Percentiles rank a stretch among this genome's conserved stretches.
These are phyloP conservation scores for Globodera rostochiensis DNA, from an alignment of 1,140 invertebrate genomes.

Conservation along the genomic window DNA sequence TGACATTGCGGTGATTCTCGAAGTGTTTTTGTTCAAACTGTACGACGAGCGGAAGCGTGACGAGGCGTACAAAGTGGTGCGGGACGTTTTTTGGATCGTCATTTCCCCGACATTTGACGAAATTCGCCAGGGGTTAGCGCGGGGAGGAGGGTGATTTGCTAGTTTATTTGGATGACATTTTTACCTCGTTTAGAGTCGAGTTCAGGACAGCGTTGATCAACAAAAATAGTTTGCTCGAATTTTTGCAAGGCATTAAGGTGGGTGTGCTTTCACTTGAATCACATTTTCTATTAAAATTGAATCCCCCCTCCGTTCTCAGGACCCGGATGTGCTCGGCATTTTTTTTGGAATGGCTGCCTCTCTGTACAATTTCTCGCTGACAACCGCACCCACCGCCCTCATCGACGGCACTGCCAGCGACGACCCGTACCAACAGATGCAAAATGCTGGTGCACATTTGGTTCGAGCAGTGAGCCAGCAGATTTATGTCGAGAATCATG, in stretches of 20 bases:
- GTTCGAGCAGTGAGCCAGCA: conserved; percentile 15
- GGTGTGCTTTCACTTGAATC: not conserved
- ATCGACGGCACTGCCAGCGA: not conserved
- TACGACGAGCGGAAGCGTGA: conserved; percentile 23
- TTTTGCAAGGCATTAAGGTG: conserved; percentile 28
- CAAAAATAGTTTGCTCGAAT: conserved; percentile 19
- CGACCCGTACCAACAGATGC: not conserved
- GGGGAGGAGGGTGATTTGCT: not conserved
- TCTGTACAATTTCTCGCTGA: conserved; percentile 18
- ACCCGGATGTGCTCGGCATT: conserved; percentile 14
- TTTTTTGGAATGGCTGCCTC: conserved; percentile 12
- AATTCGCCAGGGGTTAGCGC: not conserved
- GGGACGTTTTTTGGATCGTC: conserved; percentile 30
- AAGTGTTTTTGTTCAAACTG: conserved; percentile 19
- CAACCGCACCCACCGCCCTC: not conserved
- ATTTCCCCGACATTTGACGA: conserved; percentile 32
- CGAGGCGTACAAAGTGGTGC: conserved; percentile 28
- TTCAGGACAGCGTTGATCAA: conserved; percentile 16
- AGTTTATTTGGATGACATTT: conserved; percentile 9
- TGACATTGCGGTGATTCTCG: conserved; percentile 26
- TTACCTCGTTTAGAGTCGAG: not conserved
- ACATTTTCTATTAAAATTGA: not conserved
- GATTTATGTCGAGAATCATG: conserved; percentile 18
- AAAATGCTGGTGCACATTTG: not conserved
- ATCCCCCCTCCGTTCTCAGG: not conserved